Evolutionary conservation across 2,888 invertebrate species (phyloP).

Genomic region (Leptopilina myrica): DNA sequence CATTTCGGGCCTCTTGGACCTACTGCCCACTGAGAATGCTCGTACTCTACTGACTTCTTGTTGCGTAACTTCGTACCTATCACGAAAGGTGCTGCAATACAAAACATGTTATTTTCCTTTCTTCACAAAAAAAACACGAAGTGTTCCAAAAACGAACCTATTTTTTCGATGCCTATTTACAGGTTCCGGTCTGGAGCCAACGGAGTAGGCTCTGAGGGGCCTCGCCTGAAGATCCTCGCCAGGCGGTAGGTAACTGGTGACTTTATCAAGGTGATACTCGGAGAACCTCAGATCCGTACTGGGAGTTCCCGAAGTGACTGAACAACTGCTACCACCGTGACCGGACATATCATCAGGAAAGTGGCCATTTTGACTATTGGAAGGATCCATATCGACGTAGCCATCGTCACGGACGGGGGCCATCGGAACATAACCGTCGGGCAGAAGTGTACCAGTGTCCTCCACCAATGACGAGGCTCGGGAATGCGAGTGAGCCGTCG

Average conservation of each 20-base stretch:
- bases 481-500: slow-evolving; percentile 78
- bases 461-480: slow-evolving; percentile 81
- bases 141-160: slow-evolving; percentile 62
- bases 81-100: slow-evolving; percentile 54
- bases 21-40: slow-evolving; percentile 88
- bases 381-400: slow-evolving; percentile 82
- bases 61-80: slow-evolving; percentile 72
- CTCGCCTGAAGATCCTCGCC: slow-evolving; percentile 81
- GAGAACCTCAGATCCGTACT: slow-evolving; percentile 87
- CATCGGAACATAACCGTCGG: slow-evolving; percentile 83
- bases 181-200: slow-evolving; percentile 88
- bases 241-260: slow-evolving; percentile 84
- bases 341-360: slow-evolving; percentile 79
- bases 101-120: background rate
- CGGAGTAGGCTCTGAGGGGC: slow-evolving; percentile 89
- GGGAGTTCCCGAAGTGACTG: slow-evolving; percentile 89
- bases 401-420: slow-evolving; percentile 79
- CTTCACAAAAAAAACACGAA: background rate
- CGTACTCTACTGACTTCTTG: slow-evolving; percentile 81
- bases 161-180: slow-evolving; percentile 78
- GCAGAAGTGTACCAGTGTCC: slow-evolving; percentile 72
- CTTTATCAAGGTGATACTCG: slow-evolving; percentile 90
- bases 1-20: slow-evolving; percentile 78
- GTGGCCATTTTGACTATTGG: slow-evolving; percentile 69
- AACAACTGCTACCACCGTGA: slow-evolving; percentile 83